These are phyloP conservation scores for Cotesia typhae DNA, from an alignment of 1,140 invertebrate species.

Conservation along the genomic window DNA sequence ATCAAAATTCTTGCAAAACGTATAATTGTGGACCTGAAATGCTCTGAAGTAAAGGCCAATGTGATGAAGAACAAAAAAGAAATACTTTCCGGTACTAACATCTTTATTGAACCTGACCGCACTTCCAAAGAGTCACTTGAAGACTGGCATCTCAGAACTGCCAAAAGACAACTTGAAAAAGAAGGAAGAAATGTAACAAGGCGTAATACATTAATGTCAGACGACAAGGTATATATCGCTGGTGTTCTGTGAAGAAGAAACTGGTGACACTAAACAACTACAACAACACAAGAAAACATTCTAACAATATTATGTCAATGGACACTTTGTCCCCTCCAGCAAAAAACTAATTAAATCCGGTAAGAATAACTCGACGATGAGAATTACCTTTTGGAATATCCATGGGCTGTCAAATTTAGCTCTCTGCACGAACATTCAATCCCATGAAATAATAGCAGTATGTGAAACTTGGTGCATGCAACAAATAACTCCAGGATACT, in stretches of 20 bases:
- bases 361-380: neutral
- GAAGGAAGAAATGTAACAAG: slow-evolving; percentile 9
- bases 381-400: slow-evolving; percentile 8
- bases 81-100: neutral
- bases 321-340: neutral
- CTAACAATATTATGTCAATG: neutral
- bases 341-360: slow-evolving; percentile 1
- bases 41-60: neutral
- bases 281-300: neutral
- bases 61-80: slow-evolving; percentile 9
- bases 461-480: neutral
- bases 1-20: slow-evolving; percentile 6
- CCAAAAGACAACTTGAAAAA: slow-evolving; percentile 11
- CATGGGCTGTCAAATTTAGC: neutral
- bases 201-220: neutral
- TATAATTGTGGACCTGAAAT: slow-evolving; percentile 9
- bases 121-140: slow-evolving; percentile 7
- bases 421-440: neutral
- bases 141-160: slow-evolving; percentile 9
- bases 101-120: neutral
- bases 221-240: neutral
- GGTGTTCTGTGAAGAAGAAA: neutral
- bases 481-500: neutral
- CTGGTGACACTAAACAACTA: neutral
- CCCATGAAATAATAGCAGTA: slow-evolving; percentile 4